These are phyloP conservation scores for Loris lydekkerianus DNA, from an alignment of 2,797 vertebrate species.

Conservation along the genomic window DNA sequence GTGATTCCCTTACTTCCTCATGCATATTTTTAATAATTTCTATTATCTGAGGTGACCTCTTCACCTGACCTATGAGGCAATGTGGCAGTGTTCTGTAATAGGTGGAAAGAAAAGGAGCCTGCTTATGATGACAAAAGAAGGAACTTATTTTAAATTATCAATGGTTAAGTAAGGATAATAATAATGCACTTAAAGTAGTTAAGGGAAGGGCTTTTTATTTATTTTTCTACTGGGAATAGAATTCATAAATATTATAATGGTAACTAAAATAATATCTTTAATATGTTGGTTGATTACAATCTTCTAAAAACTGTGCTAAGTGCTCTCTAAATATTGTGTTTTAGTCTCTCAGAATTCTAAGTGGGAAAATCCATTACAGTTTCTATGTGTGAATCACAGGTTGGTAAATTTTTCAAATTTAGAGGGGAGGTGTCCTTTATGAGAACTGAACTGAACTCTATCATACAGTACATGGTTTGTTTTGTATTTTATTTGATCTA, in stretches of 20 bases:
- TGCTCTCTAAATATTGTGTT: neutral
- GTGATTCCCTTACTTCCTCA: neutral
- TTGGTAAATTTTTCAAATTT: neutral
- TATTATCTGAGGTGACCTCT: neutral
- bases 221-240: neutral
- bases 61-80: neutral
- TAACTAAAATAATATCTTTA: neutral
- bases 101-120: neutral
- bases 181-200: neutral
- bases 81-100: neutral
- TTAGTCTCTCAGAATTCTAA: neutral
- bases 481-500: neutral
- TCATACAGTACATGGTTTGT: neutral
- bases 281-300: neutral
- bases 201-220: neutral
- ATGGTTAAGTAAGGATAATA: neutral
- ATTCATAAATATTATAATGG: neutral
- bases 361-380: neutral
- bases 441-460: neutral
- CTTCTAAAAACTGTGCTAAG: neutral
- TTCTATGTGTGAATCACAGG: neutral
- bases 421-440: neutral
- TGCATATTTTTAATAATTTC: neutral
- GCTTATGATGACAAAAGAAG: neutral
- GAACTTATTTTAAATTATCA: neutral